Conservation (phyloP, 2,888 invertebrate species). For the Oscheius sp. region DNA sequence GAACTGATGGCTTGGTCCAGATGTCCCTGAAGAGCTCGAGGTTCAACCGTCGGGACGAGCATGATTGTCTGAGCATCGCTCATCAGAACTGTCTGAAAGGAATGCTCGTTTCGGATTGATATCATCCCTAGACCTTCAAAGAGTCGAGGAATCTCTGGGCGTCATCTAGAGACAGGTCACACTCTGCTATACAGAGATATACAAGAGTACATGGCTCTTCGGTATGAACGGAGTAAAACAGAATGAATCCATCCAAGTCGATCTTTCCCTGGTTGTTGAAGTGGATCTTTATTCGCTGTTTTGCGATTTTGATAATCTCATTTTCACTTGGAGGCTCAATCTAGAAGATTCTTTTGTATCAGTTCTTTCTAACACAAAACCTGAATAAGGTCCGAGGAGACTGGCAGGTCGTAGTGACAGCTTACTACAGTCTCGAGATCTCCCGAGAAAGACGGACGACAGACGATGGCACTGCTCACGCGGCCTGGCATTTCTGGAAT, state of each 20-base stretch:
- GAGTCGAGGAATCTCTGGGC: slow-evolving; percentile 42
- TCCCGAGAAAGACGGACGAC: slow-evolving; percentile 23
- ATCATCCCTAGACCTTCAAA: background rate
- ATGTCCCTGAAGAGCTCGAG: slow-evolving; percentile 36
- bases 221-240: slow-evolving; percentile 45
- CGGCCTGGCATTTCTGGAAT: background rate
- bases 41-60: slow-evolving; percentile 30
- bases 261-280: slow-evolving; percentile 53
- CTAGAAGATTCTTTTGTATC: background rate
- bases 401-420: slow-evolving; percentile 31
- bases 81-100: slow-evolving; percentile 24
- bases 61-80: slow-evolving; percentile 38
- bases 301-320: slow-evolving; percentile 43
- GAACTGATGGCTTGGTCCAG: slow-evolving; percentile 30
- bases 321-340: slow-evolving; percentile 41
- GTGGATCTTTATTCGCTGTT: slow-evolving; percentile 47
- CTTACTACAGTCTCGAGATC: slow-evolving; percentile 24
- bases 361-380: background rate
- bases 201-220: slow-evolving; percentile 50
- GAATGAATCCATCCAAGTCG: slow-evolving; percentile 45
- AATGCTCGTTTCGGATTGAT: background rate
- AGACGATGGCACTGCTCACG: slow-evolving; percentile 17
- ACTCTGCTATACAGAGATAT: slow-evolving; percentile 46
- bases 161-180: slow-evolving; percentile 30
- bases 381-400: slow-evolving; percentile 10